A percentile compares a stretch with the other conserved stretches of the same genome.
Conservation (phyloP, 2,888 invertebrate genomes). For the Anticlea derivata region DNA sequence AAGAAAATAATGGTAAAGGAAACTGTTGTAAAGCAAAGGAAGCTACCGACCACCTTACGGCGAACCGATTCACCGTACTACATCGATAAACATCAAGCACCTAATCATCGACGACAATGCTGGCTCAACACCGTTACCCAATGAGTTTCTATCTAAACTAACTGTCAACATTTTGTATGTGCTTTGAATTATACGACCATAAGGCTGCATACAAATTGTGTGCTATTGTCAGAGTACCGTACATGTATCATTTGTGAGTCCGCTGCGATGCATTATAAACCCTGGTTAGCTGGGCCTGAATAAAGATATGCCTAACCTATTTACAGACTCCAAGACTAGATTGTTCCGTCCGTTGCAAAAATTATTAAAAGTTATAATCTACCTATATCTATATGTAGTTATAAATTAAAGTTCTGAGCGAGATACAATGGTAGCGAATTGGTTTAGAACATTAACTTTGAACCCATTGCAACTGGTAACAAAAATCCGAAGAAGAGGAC, state of each 20-base stretch:
- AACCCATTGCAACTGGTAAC: too few relatives aligned
- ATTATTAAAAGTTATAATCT: too few relatives aligned
- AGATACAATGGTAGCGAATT: too few relatives aligned
- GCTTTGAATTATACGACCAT: conserved; percentile 37
- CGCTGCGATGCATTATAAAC: conserved; percentile 8
- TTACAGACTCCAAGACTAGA: too few relatives aligned
- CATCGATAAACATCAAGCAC: conserved; percentile 14
- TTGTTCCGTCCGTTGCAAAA: too few relatives aligned
- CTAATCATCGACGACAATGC: conserved; percentile 30
- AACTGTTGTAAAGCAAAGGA: background rate
- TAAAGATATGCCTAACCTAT: too few relatives aligned
- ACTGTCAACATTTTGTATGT: conserved; percentile 64
- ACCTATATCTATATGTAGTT: too few relatives aligned
- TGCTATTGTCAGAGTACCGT: conserved; percentile 23
- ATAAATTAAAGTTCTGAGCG: too few relatives aligned
- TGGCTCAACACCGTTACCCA: conserved; percentile 56
- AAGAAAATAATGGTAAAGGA: too few relatives aligned
- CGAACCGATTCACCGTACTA: conserved; percentile 5
- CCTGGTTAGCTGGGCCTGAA: background rate
- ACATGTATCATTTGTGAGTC: conserved; percentile 1
- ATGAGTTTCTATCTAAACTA: conserved; percentile 58
- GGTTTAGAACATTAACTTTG: too few relatives aligned
- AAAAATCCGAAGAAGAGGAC: too few relatives aligned
- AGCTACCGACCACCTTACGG: background rate
- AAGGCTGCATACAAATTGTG: conserved; percentile 38